Evolutionary conservation across 2,888 invertebrate genomes (phyloP).

Genomic region (Limenitis camilla): DNA sequence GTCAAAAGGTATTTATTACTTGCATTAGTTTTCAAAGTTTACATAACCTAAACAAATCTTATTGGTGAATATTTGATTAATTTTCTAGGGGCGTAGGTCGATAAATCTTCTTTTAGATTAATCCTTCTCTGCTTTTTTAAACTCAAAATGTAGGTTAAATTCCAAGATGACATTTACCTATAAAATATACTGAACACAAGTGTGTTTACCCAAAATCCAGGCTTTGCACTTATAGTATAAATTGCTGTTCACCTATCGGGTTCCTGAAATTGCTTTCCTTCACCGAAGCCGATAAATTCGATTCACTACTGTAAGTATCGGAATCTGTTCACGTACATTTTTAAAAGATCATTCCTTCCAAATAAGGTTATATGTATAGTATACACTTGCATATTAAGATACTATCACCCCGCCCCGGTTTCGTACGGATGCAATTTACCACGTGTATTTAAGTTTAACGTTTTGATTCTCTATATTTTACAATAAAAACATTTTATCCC

Average conservation of each 20-base stretch:
- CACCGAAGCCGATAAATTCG: slow-evolving; percentile 19
- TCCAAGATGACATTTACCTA: neutral
- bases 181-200: neutral
- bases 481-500: neutral
- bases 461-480: neutral
- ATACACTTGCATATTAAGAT: too few species aligned
- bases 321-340: slow-evolving; percentile 18
- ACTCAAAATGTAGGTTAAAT: too few species aligned
- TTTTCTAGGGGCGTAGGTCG: too few species aligned
- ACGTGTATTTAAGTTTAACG: too few species aligned
- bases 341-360: slow-evolving; percentile 15
- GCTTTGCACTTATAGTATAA: slow-evolving; percentile 15
- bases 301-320: slow-evolving; percentile 16
- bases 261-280: slow-evolving; percentile 21
- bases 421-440: too few species aligned
- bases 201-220: slow-evolving; percentile 2
- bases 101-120: too few species aligned
- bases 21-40: too few species aligned
- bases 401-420: too few species aligned
- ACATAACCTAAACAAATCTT: too few species aligned
- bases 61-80: too few species aligned
- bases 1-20: too few species aligned
- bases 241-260: slow-evolving; percentile 17
- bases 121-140: too few species aligned
- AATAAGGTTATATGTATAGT: neutral